Evolutionary conservation across 1,140 invertebrate species (phyloP).

Genomic region (Leptoteleia sp.): DNA sequence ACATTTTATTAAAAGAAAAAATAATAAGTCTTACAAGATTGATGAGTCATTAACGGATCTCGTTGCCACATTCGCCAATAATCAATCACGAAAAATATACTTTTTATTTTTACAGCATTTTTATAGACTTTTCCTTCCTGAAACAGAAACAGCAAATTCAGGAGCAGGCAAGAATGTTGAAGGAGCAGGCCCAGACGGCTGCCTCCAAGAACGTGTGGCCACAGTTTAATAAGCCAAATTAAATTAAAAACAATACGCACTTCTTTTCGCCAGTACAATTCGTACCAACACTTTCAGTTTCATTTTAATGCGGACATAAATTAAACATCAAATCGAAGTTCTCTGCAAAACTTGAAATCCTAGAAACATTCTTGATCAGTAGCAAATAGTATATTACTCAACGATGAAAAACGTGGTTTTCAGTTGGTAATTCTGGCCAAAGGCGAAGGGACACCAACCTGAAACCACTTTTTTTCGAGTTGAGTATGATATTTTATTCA

Average conservation of each 20-base stretch:
- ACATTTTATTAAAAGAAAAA: neutral
- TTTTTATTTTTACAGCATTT: constrained; percentile 84
- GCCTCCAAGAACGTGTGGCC: constrained; percentile 80
- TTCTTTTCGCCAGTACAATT: constrained; percentile 35
- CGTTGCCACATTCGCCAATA: constrained; percentile 22
- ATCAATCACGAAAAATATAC: constrained; percentile 61
- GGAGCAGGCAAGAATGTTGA: constrained; percentile 81
- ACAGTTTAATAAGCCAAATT: constrained; percentile 80
- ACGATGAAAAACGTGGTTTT: no score
- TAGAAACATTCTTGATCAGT: neutral
- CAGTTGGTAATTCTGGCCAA: no score
- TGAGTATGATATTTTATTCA: no score
- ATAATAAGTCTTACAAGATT: constrained; percentile 7
- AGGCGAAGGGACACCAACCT: no score
- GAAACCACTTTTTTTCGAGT: no score
- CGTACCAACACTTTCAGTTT: no score
- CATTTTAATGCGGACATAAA: constrained; percentile 9
- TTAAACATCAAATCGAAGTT: constrained; percentile 27
- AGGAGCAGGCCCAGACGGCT: constrained; percentile 77
- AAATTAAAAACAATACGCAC: constrained; percentile 53
- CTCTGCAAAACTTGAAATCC: constrained; percentile 49
- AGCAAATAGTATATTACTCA: neutral
- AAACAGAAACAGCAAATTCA: constrained; percentile 88
- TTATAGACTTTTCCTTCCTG: constrained; percentile 89
- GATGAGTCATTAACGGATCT: constrained; percentile 47